Base-by-base conservation (phyloP, 2,888 invertebrate genomes). In the Epinotia bilunana region DNA sequence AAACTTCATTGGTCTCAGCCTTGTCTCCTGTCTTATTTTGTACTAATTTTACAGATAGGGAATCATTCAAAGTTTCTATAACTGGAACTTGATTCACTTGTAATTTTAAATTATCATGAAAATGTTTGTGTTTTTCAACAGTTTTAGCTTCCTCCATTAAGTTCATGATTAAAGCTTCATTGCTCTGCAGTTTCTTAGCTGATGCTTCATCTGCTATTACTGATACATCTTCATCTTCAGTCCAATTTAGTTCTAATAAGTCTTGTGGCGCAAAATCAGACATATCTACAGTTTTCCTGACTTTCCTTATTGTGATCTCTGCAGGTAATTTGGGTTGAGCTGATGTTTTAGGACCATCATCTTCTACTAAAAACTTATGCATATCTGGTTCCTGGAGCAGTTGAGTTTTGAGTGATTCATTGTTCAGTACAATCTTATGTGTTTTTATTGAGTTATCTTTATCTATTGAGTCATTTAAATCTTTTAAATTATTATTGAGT, bases 141-240 rank as follows among this genome's bases (percentile, higher is more conserved):
- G 49, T 70, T 57, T 70, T 74, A 3, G 70, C 74, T 53, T 65
- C 68, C 58, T 74, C 74, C 74, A 74, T 74, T 60, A 74, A 65
- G 33, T 74, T 60, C 74, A 74, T 71, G 39, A 74, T 74, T 33
- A 74, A 71, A 23, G 70, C 74, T 60, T 74, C 74, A 65, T 74
- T 74, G 3, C 74, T 74, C 13, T 71, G 74, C 6, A 74, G 53
- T 23, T 55, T 60, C n/a, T 64, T 71, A 53, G 23, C 58, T 7
- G 33, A 33, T 39, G 9, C 39, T 39, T 60, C 28, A 13, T 72
- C 64, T 20, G 43, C 28, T 64, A 43, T 43, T 13, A 20, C 53
- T 39, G 57, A 20, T 7, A 57, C 64, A 46, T 64, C 28, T 28
- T 74, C 64, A 23, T 74, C 64, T n/a, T 71, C 70, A 18, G 70